Evolutionary conservation across 1,140 invertebrate species (phyloP).

Genomic region (Eurosta solidaginis): DNA sequence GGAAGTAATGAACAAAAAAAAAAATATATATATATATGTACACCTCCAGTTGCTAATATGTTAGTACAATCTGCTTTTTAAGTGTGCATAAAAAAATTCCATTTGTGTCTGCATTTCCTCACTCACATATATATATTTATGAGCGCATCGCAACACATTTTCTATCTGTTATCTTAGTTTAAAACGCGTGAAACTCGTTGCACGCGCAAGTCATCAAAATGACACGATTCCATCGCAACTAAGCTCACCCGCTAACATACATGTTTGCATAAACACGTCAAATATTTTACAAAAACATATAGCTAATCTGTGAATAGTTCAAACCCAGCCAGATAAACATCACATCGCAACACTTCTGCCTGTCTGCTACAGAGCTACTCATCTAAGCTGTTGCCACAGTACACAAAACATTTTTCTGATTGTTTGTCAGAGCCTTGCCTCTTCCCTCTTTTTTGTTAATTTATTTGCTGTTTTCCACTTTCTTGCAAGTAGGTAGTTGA

Average conservation of each 20-base stretch:
- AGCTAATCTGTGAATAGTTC: not conserved
- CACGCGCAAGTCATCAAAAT: slow-evolving; percentile 28
- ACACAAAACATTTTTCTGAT: not conserved
- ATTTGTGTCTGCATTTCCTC: not conserved
- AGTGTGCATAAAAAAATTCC: not conserved
- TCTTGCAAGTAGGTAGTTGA: no score
- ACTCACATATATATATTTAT: not conserved
- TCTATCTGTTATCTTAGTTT: slow-evolving; percentile 26
- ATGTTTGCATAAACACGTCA: not conserved
- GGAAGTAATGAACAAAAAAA: no score
- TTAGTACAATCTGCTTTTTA: not conserved
- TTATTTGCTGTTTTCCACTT: no score
- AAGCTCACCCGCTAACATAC: not conserved
- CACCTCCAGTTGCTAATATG: no score
- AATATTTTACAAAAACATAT: no score
- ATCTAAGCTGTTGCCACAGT: not conserved
- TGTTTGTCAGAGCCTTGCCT: not conserved
- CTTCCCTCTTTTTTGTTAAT: no score
- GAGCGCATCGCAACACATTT: no score
- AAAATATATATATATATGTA: no score
- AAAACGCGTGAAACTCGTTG: slow-evolving; percentile 25
- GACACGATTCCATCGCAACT: slow-evolving; percentile 9
- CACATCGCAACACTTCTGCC: slow-evolving; percentile 17
- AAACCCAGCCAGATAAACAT: not conserved
- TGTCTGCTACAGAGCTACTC: slow-evolving; percentile 15